Base-by-base conservation (phyloP, 2,113 vertebrate genomes). In the Jacana jacana region DNA sequence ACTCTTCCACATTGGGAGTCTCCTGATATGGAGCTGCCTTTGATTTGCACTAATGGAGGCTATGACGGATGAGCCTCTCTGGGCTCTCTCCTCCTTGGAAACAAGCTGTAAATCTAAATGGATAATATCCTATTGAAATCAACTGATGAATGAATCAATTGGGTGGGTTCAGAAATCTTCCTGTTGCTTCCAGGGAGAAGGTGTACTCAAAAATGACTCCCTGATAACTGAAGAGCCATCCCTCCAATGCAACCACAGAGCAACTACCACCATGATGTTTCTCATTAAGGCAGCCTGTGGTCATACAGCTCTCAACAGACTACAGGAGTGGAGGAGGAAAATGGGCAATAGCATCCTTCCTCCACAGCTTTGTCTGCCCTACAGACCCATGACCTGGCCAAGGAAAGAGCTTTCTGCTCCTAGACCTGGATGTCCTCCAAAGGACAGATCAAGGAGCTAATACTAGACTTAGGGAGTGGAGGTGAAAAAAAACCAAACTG, bases 191-290 rank as follows among this genome's bases (percentile, higher is more conserved):
- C 55, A 81, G 42, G 40, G 28, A 61, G 40, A 81, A 42, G 31
- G 8, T 3, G 0, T 63, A 33, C 30, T 61, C 7, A 11, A 10
- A 80, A 65, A 30, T 4, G 0, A 27, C 19, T 65, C 23, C 23
- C 33, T 83, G 28, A 2, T 69, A 48, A 51, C 0, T 82, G 44
- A 55, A 25, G 35, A 76, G 2, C 19, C 18, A 25, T 61, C 28
- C 27, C 17, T 44, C 6, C 46, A 49, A 49, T 2, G 1, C 0
- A 0, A 17, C 39, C 10, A 14, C 58, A 64, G 54, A 73, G 49
- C 33, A 33, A 6, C 51, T 63, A 24, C 52, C 31, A 15, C 39
- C 2, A 2, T 6, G 2, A 28, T 1, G 1, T 35, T 79, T 40
- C 46, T 25, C 9, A 17, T 31, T 25, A 48, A 52, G 35, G 33